phyloP scores from a whole-genome alignment of 2,888 invertebrate genomes.

The Eustalomyia histrio region DNA sequence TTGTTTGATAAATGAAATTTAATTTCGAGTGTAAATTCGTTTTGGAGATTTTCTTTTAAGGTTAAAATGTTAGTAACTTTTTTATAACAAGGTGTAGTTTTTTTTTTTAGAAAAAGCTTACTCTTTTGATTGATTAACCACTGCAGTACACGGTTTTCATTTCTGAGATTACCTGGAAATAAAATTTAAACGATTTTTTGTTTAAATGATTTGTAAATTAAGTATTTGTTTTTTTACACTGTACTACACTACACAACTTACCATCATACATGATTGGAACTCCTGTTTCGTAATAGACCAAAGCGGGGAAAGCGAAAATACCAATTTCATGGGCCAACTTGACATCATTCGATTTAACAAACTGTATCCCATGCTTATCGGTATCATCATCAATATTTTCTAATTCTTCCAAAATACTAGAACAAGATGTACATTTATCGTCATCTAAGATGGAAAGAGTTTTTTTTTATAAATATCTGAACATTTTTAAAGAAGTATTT shows the following conservation, averaged over 20 bases:
- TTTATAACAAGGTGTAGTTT: constrained; percentile 31
- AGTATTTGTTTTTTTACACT: background rate
- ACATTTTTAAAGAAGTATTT: background rate
- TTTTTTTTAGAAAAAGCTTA: constrained; percentile 85
- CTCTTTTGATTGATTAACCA: constrained; percentile 98
- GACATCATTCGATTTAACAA: constrained; percentile 94
- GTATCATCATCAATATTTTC: constrained; percentile 96
- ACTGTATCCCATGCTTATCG: constrained; percentile 94
- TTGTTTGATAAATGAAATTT: background rate
- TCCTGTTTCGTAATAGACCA: constrained; percentile 95
- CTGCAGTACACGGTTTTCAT: constrained; percentile 96
- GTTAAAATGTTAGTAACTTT: constrained; percentile 34
- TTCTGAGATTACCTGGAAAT: constrained; percentile 90
- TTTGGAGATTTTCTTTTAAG: constrained; percentile 8
- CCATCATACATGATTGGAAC: constrained; percentile 97
- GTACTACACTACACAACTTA: constrained; percentile 83
- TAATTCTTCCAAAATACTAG: constrained; percentile 90
- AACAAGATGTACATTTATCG: constrained; percentile 91
- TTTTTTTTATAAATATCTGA: background rate
- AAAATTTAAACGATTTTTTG: background rate
- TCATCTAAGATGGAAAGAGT: constrained; percentile 82
- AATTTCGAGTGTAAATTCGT: background rate
- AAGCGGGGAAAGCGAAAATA: constrained; percentile 93
- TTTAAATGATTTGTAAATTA: background rate
- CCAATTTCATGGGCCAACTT: constrained; percentile 94